Percentiles rank a stretch among this genome's conserved stretches.
Evolutionary conservation across 2,797 vertebrate species (phyloP).

Genomic region (Salarias fasciatus): DNA sequence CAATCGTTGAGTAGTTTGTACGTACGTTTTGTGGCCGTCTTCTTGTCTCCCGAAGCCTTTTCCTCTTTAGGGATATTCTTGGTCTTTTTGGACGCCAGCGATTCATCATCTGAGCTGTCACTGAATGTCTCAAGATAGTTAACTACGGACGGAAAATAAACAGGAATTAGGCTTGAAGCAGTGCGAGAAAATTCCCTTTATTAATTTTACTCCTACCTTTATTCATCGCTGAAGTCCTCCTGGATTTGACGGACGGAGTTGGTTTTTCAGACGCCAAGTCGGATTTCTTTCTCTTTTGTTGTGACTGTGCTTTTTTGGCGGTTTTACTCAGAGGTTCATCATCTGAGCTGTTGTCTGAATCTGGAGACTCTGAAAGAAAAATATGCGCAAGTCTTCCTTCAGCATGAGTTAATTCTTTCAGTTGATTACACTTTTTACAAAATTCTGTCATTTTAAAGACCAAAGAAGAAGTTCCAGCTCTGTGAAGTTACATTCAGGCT

Average conservation of each 20-base stretch:
- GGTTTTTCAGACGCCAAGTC: accelerated
- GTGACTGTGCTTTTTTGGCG: slow-evolving; percentile 34
- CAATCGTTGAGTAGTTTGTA: slow-evolving; percentile 22
- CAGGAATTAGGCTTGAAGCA: neutral
- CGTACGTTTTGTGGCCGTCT: slow-evolving; percentile 8
- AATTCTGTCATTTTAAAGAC: too few relatives aligned
- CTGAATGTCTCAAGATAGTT: slow-evolving; percentile 55
- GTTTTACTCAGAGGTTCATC: slow-evolving; percentile 60
- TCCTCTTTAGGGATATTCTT: slow-evolving; percentile 11
- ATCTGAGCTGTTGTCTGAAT: slow-evolving; percentile 41
- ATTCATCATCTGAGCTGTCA: slow-evolving; percentile 64
- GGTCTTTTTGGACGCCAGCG: slow-evolving; percentile 15
- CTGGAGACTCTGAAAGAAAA: slow-evolving; percentile 14
- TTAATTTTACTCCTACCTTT: slow-evolving; percentile 20
- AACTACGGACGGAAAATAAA: slow-evolving; percentile 34
- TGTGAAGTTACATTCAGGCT: too few relatives aligned
- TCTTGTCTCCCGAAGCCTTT: slow-evolving; percentile 22
- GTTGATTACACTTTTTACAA: too few relatives aligned
- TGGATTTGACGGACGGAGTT: slow-evolving; percentile 29
- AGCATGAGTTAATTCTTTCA: neutral
- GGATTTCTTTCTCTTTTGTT: slow-evolving; percentile 1
- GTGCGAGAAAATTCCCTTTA: neutral
- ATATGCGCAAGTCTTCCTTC: neutral
- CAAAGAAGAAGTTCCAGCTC: too few relatives aligned
- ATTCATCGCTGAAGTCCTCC: slow-evolving; percentile 48